These are phyloP conservation scores for Mizuhopecten yessoensis DNA, from an alignment of 1,140 invertebrate species.

Conservation along the genomic window DNA sequence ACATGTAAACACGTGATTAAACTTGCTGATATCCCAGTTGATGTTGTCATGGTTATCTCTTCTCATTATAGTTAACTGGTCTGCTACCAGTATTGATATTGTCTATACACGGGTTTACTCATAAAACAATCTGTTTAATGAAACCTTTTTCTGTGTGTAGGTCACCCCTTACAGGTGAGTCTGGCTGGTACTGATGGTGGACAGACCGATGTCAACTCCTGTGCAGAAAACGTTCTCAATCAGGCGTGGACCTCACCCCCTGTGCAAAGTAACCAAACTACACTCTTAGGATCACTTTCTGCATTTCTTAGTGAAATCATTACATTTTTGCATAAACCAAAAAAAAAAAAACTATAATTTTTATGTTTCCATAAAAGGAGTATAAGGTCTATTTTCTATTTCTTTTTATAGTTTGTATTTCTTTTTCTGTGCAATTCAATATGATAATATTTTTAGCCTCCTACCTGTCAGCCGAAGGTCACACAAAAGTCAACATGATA, in stretches of 20 bases:
- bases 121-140: too few species aligned
- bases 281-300: too few species aligned
- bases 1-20: too few species aligned
- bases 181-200: slow-evolving; percentile 79
- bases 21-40: too few species aligned
- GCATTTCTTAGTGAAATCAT: too few species aligned
- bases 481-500: slow-evolving; percentile 80
- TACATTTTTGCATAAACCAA: too few species aligned
- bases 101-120: neutral
- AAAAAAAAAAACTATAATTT: too few species aligned
- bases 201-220: slow-evolving; percentile 72
- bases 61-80: neutral
- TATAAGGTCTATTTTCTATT: neutral
- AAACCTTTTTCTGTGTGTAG: too few species aligned
- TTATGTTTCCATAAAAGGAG: too few species aligned
- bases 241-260: slow-evolving; percentile 57
- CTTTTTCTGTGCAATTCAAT: slow-evolving; percentile 28
- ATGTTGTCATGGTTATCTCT: neutral
- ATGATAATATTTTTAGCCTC: slow-evolving; percentile 63
- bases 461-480: slow-evolving; percentile 78
- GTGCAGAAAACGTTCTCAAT: slow-evolving; percentile 72
- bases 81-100: too few species aligned
- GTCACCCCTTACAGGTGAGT: slow-evolving; percentile 69
- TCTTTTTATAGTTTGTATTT: neutral
- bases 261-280: slow-evolving; percentile 58